These are phyloP conservation scores for Alviniconcha marisindica DNA, from an alignment of 1,140 invertebrate genomes.

Conservation along the genomic window DNA sequence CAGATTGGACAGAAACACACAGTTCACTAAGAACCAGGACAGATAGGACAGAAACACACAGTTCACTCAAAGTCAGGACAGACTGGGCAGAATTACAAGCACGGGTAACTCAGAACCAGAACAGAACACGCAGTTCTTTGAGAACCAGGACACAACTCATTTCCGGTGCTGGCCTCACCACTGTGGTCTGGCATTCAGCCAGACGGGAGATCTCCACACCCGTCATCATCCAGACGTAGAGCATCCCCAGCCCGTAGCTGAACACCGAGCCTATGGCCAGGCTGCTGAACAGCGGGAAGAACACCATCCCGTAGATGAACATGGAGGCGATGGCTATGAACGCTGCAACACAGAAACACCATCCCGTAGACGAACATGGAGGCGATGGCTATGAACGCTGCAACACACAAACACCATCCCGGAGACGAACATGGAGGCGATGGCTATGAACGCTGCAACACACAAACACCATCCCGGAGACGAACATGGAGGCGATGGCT, in stretches of 20 bases:
- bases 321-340: slow-evolving; percentile 53
- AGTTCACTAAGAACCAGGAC: too few relatives aligned
- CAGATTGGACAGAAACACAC: too few relatives aligned
- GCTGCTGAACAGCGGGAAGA: slow-evolving; percentile 54
- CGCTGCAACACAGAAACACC: slow-evolving; percentile 37
- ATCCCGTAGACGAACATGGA: slow-evolving; percentile 4
- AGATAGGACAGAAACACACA: too few relatives aligned
- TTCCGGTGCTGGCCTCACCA: too few relatives aligned
- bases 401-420: not conserved
- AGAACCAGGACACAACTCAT: too few relatives aligned
- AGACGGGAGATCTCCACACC: slow-evolving; percentile 39
- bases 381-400: slow-evolving; percentile 5
- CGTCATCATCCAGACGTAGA: slow-evolving; percentile 52
- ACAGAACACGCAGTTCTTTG: too few relatives aligned
- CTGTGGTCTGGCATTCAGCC: too few relatives aligned
- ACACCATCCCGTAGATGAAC: slow-evolving; percentile 59
- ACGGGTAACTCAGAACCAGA: too few relatives aligned
- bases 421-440: not conserved
- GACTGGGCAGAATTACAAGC: too few relatives aligned
- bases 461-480: too few relatives aligned
- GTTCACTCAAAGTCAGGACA: too few relatives aligned
- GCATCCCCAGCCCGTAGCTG: slow-evolving; percentile 44
- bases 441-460: not conserved
- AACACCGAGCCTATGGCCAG: slow-evolving; percentile 44
- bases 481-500: too few relatives aligned